Percentiles rank a stretch among this genome's conserved stretches.
These are phyloP conservation scores for Chionodraco myersi DNA, from an alignment of 2,113 vertebrate genomes.

Conservation along the genomic window DNA sequence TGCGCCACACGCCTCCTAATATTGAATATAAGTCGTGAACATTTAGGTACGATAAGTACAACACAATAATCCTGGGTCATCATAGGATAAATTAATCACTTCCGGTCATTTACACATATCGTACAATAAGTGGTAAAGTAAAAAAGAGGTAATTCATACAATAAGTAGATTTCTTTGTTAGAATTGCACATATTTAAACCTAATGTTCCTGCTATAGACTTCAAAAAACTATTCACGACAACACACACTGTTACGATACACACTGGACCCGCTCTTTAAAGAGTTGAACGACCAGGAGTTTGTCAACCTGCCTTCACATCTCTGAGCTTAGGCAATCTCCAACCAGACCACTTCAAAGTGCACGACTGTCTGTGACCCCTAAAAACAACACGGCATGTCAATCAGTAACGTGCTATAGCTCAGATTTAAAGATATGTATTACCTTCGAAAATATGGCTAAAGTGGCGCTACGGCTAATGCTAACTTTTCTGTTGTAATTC, in stretches of 20 bases:
- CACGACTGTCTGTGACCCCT: neutral
- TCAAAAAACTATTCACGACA: no score
- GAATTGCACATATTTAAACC: neutral
- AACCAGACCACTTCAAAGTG: neutral
- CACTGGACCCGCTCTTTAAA: neutral
- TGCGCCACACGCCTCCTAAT: no score
- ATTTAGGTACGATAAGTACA: no score
- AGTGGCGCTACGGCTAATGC: neutral
- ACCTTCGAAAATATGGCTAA: neutral
- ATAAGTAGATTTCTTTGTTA: neutral
- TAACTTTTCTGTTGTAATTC: neutral
- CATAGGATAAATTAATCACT: no score
- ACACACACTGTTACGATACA: neutral
- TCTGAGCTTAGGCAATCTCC: conserved; percentile 12
- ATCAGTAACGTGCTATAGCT: neutral
- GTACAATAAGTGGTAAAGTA: no score
- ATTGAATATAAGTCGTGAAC: no score
- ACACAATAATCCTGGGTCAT: no score
- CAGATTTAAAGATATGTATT: neutral
- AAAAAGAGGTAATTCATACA: no score
- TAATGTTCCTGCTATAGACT: no score
- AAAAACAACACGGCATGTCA: neutral
- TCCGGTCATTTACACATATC: no score
- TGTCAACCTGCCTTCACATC: conserved; percentile 12
- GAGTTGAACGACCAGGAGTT: conserved; percentile 48